Conservation (phyloP, 2,797 vertebrate species). For the Aratinga solstitialis region DNA sequence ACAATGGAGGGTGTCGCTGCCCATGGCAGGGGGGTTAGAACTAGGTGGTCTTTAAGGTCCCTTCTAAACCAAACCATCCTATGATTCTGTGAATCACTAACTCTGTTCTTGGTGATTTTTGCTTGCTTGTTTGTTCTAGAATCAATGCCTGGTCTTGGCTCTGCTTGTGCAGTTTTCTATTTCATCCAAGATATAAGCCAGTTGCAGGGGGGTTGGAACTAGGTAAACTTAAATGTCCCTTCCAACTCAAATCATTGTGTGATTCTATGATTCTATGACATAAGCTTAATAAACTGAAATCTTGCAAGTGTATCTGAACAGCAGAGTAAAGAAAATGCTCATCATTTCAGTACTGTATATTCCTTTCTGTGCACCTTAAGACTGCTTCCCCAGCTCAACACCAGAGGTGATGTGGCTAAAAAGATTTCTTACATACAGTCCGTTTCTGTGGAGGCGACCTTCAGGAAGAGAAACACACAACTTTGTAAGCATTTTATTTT, state of each 20-base stretch:
- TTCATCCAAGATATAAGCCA: neutral
- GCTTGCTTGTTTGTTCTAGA: neutral
- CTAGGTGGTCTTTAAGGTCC: neutral
- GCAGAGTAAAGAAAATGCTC: neutral
- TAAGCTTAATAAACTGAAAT: neutral
- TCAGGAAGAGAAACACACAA: neutral
- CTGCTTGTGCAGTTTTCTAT: neutral
- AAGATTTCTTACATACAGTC: neutral
- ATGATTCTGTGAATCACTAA: constrained; percentile 12
- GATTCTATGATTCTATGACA: neutral
- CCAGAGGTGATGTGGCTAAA: neutral
- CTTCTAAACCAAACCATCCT: neutral
- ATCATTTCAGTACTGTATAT: neutral
- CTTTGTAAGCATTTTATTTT: neutral
- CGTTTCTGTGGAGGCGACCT: neutral
- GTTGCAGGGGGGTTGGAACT: neutral
- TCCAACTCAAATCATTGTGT: neutral
- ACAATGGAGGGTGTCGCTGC: neutral
- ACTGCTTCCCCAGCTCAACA: neutral
- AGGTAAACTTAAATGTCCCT: neutral
- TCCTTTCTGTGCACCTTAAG: neutral
- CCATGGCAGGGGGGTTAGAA: neutral
- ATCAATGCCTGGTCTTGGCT: neutral
- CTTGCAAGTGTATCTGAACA: neutral
- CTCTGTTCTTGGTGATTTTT: neutral